Conservation (phyloP, 2,888 invertebrate genomes). For the Drosophila prostipennis region DNA sequence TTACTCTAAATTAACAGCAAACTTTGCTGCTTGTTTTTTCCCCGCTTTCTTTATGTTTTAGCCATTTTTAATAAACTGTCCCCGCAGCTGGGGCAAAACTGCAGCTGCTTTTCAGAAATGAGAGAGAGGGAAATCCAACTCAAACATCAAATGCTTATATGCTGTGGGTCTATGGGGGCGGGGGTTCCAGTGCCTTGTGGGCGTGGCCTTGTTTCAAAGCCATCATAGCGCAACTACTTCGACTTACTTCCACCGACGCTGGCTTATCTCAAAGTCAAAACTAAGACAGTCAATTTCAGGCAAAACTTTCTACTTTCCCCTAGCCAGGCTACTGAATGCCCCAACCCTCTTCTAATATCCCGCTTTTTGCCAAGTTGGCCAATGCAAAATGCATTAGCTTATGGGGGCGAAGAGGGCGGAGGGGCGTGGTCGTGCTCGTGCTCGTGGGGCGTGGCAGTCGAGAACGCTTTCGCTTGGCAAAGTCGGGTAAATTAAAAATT, state of each 20-base stretch:
- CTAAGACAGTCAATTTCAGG: constrained; percentile 64
- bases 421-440: background rate
- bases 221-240: constrained; percentile 18
- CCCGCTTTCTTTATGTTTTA: constrained; percentile 41
- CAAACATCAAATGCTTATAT: constrained; percentile 53
- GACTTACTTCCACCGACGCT: constrained; percentile 8
- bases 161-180: background rate
- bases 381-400: constrained; percentile 67
- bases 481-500: constrained; percentile 59
- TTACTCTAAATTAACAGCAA: constrained; percentile 76
- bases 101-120: constrained; percentile 34
- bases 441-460: constrained; percentile 13
- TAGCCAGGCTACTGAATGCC: constrained; percentile 19
- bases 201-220: constrained; percentile 36
- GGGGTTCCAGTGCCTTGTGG: constrained; percentile 12
- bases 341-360: constrained; percentile 9
- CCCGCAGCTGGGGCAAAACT: constrained; percentile 42
- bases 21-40: constrained; percentile 56
- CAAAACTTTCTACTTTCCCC: constrained; percentile 39
- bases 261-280: constrained; percentile 62
- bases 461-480: constrained; percentile 10
- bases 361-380: constrained; percentile 36
- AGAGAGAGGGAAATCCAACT: constrained; percentile 42
- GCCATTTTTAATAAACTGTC: constrained; percentile 52
- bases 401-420: background rate